phyloP scores from a whole-genome alignment of 2,888 invertebrate species.

The Scelioninae gen. 2 region DNA sequence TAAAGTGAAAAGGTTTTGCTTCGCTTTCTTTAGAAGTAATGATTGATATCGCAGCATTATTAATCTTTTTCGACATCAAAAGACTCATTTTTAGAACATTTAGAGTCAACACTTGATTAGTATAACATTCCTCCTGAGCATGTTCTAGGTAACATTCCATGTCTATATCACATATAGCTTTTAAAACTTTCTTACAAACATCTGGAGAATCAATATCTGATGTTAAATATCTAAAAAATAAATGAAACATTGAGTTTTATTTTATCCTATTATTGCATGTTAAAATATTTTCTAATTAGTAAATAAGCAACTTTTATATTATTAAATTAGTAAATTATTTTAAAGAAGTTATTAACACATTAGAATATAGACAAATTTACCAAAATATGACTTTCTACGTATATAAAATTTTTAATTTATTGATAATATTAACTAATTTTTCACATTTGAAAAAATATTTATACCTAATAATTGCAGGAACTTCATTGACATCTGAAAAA shows the following conservation, averaged over 20 bases:
- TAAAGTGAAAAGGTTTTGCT: conserved; percentile 82
- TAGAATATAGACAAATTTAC: too few species aligned
- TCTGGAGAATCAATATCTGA: conserved; percentile 74
- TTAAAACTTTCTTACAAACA: conserved; percentile 66
- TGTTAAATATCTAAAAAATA: conserved; percentile 77
- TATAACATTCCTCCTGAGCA: conserved; percentile 77
- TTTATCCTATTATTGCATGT: too few species aligned
- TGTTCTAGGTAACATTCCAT: conserved; percentile 71
- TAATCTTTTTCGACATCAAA: conserved; percentile 77
- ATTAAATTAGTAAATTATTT: too few species aligned
- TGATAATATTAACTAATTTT: too few species aligned
- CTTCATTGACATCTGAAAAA: conserved; percentile 66
- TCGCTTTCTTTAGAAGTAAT: conserved; percentile 78
- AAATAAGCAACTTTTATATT: too few species aligned
- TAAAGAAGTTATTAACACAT: too few species aligned
- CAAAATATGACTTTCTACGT: too few species aligned
- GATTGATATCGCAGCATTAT: conserved; percentile 79
- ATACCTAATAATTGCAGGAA: conserved; percentile 73
- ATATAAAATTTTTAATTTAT: too few species aligned
- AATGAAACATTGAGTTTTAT: too few species aligned
- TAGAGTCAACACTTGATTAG: conserved; percentile 79
- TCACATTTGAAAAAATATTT: too few species aligned
- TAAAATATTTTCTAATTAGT: too few species aligned
- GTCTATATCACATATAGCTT: conserved; percentile 66
- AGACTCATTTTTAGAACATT: conserved; percentile 78